phyloP scores from a whole-genome alignment of 2,113 vertebrate genomes.

The Rhea pennata region DNA sequence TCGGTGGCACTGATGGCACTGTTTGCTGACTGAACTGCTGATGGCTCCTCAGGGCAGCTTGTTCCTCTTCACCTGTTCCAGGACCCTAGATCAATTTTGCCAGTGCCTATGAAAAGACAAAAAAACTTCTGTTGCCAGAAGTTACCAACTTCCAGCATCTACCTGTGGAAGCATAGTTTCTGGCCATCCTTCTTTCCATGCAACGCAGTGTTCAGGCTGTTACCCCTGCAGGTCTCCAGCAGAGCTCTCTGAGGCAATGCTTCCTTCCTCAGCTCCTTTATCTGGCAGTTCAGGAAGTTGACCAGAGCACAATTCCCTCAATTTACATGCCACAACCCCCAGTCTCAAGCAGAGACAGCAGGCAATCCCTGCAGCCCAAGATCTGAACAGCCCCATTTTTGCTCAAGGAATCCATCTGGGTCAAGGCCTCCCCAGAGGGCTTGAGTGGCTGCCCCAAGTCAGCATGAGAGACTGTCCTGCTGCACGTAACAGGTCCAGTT shows the following conservation, averaged over 20 bases:
- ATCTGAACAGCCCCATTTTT: neutral
- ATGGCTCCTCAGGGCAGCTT: neutral
- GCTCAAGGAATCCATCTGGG: neutral
- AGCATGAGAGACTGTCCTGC: neutral
- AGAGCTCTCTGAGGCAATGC: neutral
- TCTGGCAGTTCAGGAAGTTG: neutral
- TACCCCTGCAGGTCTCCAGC: neutral
- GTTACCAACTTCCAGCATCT: neutral
- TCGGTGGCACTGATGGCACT: neutral
- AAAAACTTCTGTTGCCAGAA: neutral
- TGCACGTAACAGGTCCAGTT: neutral
- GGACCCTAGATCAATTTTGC: neutral
- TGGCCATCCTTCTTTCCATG: neutral
- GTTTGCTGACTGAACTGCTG: neutral
- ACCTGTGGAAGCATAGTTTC: neutral
- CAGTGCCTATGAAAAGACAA: neutral
- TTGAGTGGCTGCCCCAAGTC: neutral
- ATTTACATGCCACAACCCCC: neutral
- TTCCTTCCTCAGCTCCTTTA: neutral
- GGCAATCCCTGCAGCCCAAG: neutral
- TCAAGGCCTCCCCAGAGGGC: neutral
- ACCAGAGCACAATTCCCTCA: neutral
- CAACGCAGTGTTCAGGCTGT: neutral
- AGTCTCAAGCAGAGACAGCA: neutral
- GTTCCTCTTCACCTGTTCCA: neutral